These are phyloP conservation scores for Centropus bengalensis DNA, from an alignment of 2,113 vertebrate genomes.

Conservation along the genomic window DNA sequence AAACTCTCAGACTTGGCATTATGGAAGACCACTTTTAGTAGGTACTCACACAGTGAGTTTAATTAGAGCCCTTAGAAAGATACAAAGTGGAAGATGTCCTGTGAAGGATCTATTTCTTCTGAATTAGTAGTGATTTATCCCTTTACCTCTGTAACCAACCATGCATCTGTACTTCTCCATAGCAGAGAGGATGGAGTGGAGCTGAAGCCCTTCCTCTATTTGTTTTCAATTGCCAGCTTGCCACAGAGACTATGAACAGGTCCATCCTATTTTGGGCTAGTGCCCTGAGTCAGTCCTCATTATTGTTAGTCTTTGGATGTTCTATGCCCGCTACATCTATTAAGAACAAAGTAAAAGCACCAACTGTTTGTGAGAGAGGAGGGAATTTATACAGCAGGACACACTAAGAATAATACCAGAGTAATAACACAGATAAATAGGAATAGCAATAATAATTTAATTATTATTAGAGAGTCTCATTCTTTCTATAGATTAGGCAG, in stretches of 20 bases:
- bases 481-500: background rate
- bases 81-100: background rate
- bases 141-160: background rate
- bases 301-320: background rate
- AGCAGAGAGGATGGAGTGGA: background rate
- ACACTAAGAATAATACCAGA: background rate
- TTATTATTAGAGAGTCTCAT: background rate
- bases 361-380: background rate
- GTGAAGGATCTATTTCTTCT: background rate
- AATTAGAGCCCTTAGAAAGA: background rate
- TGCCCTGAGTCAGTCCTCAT: background rate
- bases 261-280: background rate
- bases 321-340: background rate
- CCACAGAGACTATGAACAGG: background rate
- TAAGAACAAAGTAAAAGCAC: background rate
- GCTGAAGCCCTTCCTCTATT: background rate
- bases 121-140: background rate
- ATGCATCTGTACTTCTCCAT: accelerated
- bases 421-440: background rate
- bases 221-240: background rate
- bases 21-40: background rate
- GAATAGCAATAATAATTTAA: background rate
- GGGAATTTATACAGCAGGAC: background rate
- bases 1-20: background rate
- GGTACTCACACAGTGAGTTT: background rate